Evolutionary conservation across 2,888 invertebrate genomes (phyloP), one percentile per base, ranked within the genome.

Genomic region (Drosophila merina): DNA sequence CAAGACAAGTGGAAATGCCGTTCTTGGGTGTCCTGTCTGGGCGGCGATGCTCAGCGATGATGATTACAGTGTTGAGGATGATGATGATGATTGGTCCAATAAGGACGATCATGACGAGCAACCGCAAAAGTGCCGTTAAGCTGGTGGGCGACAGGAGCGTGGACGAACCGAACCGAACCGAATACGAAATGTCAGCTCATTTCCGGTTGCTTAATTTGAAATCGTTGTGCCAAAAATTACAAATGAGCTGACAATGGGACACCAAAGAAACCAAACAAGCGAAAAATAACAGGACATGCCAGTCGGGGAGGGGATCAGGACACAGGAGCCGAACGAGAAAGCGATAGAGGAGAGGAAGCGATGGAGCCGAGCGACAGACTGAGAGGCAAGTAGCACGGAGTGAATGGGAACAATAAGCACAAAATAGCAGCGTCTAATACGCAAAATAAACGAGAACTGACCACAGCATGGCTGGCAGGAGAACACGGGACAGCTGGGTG

Each of bases 161-260:
- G 36, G 25, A 36, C 14, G 3, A 49, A 51, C 60, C 56, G 28
- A 49, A 48, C 59, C 45, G 47, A 55, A 31, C 54, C 54, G 52
- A 50, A 51, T 57, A 40, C 57, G 71, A 40, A 72, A 70, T 72
- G 70, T 70, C 70, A 64, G 78, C 88, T 87, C 88, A 88, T 88
- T 88, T 84, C 88, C 88, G 88, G 88, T 76, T 88, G 88, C 88
- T 88, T 87, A 79, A 79, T 88, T 86, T 82, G 76, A 77, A 85
- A 88, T 85, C 76, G 76, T 80, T 62, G 75, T 80, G 74, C 74
- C 75, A 81, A 80, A 84, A 79, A 86, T 70, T 80, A 75, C 77
- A 85, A 88, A 86, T 86, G 87, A 80, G 84, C 86, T 81, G 78
- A 81, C 87, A 82, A 85, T 77, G 73, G 75, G 69, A 74, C 77